Evolutionary conservation across 2,888 invertebrate genomes (phyloP), one percentile per base, ranked within the genome.

Genomic region (Sphaerophoria rueppellii): DNA sequence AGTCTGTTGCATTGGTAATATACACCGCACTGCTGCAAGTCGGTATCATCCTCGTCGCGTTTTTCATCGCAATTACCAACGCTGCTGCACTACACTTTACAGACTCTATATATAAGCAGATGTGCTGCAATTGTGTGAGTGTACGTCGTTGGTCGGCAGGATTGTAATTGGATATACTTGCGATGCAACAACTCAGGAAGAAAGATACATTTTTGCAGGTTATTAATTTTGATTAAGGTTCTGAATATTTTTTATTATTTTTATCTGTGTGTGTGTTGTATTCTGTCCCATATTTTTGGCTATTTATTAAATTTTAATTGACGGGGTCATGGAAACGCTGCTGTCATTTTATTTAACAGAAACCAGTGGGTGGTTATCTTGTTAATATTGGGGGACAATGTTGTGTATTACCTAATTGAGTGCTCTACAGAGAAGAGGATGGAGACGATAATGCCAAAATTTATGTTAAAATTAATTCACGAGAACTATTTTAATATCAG

Each of bases 1-100:
- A 71, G 77, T 71, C 63, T 78, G 77, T 78, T 71, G 77, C 77
- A 63, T 50, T 63, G 40, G 35, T 71, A 63, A 77, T 58, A 46
- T 24, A 50, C 40, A 54, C 24, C 7, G n/a, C 48, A 63, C 32
- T 34, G 48, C 34, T 34, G 61, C 46, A 46, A 14, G 48, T 5
- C 14, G 65, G 16, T 37, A 11, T 11, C 12, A 65, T 37, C 24
- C 74, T 14, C 16, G 32, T 48, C 1, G 35, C 2, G 4, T 4
- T 58, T 9, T 16, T 4, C 0, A 16, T n/a, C 24, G 24, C 24
- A 1, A 24, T 24, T 4, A 37, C 6, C 2, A 6, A 37, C 5
- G 9, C 6, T 0, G 9, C 6, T 24, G 24, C 24, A 24, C 24
- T 24, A 24, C 24, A 24, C 24, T 24, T 24, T 24, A 24, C 2